Conservation (phyloP, 2,113 vertebrate species). For the Scartelaos histophorus region DNA sequence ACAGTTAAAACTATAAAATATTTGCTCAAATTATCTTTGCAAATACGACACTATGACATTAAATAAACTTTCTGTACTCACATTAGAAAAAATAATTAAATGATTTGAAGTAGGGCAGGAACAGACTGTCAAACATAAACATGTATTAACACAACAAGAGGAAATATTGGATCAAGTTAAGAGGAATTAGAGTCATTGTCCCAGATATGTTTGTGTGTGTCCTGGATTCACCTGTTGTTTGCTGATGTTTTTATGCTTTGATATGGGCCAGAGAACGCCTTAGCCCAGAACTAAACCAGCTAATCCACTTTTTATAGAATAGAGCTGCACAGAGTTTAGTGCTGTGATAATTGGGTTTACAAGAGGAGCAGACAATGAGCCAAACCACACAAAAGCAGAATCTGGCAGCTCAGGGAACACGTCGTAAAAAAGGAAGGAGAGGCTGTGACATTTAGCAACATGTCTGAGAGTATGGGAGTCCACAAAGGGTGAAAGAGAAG, state of each 20-base stretch:
- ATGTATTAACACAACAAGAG: slow-evolving; percentile 23
- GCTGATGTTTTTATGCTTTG: background rate
- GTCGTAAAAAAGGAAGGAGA: background rate
- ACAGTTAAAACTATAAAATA: background rate
- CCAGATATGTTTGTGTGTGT: background rate
- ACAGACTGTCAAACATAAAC: background rate
- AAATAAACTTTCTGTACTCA: background rate
- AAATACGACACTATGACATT: no score
- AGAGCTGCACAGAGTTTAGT: background rate
- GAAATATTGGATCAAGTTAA: background rate
- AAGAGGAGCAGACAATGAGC: slow-evolving; percentile 9
- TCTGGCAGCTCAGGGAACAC: background rate
- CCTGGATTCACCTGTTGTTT: slow-evolving; percentile 7
- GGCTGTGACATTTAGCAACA: background rate
- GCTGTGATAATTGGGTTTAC: slow-evolving; percentile 10
- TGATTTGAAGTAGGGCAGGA: background rate
- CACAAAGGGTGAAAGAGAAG: background rate
- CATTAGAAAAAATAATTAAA: background rate
- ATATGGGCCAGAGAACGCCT: background rate
- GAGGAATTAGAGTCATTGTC: background rate
- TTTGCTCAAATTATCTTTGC: background rate
- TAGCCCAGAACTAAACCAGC: background rate
- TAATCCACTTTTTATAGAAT: background rate
- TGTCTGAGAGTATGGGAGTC: background rate
- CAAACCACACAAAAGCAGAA: slow-evolving; percentile 6